Percentiles rank a stretch among this genome's conserved stretches.
Conservation (phyloP, 64 coral and sea anemone species). For the Actinia equina region DNA sequence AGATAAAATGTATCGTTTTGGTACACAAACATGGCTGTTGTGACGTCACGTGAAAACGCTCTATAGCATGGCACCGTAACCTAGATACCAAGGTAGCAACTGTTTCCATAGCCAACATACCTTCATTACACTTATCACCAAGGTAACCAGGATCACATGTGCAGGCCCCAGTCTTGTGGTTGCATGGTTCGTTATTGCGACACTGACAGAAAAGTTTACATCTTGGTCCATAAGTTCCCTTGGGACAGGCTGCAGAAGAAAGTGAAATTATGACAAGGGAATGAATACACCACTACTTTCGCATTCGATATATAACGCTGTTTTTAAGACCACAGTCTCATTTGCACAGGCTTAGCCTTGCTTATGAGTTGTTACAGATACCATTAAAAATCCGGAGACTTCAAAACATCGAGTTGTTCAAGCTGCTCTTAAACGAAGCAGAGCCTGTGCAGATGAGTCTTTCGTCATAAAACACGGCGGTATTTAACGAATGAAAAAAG, state of each 20-base stretch:
- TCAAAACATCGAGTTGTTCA: too few relatives aligned
- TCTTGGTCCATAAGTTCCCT: conserved; percentile 31
- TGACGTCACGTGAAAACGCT: too few relatives aligned
- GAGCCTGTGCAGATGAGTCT: too few relatives aligned
- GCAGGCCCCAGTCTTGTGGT: conserved; percentile 54
- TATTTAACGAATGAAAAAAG: too few relatives aligned
- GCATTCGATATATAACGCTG: too few relatives aligned
- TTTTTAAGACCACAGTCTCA: background rate
- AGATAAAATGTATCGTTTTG: too few relatives aligned
- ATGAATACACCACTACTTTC: background rate
- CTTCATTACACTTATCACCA: conserved; percentile 25
- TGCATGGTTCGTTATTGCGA: conserved; percentile 35
- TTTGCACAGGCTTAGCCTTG: too few relatives aligned
- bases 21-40: too few relatives aligned
- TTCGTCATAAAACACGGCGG: too few relatives aligned
- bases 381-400: too few relatives aligned
- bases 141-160: conserved; percentile 29
- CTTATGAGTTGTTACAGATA: too few relatives aligned
- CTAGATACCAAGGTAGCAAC: background rate
- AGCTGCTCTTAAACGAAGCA: too few relatives aligned
- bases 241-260: conserved; percentile 27
- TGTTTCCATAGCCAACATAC: background rate
- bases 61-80: background rate
- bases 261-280: background rate
- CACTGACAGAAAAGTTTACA: conserved; percentile 49